A percentile compares a stretch with the other conserved stretches of the same genome.
Conservation (phyloP, 2,113 vertebrate species). For the Condylura cristata region DNA sequence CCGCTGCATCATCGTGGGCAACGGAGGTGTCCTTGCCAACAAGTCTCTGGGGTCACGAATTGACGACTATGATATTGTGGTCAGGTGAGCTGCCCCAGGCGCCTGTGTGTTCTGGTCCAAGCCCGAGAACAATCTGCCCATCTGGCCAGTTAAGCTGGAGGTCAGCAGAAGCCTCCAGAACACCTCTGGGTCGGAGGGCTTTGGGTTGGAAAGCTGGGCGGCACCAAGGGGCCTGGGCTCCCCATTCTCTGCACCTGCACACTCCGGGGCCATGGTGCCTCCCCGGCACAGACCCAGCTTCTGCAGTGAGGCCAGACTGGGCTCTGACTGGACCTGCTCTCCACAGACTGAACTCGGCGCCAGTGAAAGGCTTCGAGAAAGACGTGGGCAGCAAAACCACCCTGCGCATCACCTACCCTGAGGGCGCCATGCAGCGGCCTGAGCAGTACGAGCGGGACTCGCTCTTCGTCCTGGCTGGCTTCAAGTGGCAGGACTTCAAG, state of each 20-base stretch:
- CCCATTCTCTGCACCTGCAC: not conserved
- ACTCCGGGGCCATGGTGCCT: not conserved
- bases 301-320: not conserved
- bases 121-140: not conserved
- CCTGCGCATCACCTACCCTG: conserved; percentile 97
- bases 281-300: not conserved
- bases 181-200: not conserved
- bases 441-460: conserved; percentile 96
- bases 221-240: not conserved
- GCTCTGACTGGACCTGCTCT: conserved; percentile 55
- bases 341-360: conserved; percentile 95
- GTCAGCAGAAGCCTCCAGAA: not conserved
- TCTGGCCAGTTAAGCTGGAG: not conserved
- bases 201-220: not conserved
- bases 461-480: conserved; percentile 96
- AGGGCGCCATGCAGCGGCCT: conserved; percentile 96
- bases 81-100: conserved; percentile 89
- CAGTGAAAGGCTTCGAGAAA: conserved; percentile 92
- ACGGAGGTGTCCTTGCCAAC: conserved; percentile 96
- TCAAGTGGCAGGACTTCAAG: conserved; percentile 98
- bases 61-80: conserved; percentile 95
- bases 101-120: not conserved
- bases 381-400: conserved; percentile 98
- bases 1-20: conserved; percentile 96
- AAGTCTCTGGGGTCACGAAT: conserved; percentile 97